Conservation (phyloP, 2,888 invertebrate genomes). For the Philereme transversata region DNA sequence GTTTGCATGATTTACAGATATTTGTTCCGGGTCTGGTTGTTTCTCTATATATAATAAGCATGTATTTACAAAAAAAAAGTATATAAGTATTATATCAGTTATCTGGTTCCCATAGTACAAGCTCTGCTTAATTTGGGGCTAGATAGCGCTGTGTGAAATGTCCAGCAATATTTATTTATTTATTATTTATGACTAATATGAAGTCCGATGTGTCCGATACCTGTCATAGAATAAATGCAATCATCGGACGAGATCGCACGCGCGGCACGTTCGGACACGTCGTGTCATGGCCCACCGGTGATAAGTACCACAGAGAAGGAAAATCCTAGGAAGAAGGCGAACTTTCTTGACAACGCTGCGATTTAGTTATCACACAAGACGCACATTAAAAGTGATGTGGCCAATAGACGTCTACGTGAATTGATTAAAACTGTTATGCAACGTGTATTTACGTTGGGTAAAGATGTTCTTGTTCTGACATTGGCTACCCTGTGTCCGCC, state of each 20-base stretch:
- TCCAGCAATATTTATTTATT: too few relatives aligned
- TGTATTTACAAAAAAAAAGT: too few relatives aligned
- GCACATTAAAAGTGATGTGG: conserved; percentile 53
- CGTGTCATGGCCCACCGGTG: conserved; percentile 47
- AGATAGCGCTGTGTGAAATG: too few relatives aligned
- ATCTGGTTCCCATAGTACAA: too few relatives aligned
- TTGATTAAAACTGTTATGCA: conserved; percentile 42
- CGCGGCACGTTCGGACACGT: conserved; percentile 52
- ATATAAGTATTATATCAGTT: too few relatives aligned
- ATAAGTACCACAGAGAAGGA: conserved; percentile 26
- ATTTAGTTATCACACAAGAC: conserved; percentile 31
- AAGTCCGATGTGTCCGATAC: conserved; percentile 28
- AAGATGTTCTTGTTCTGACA: background rate
- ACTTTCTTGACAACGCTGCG: too few relatives aligned
- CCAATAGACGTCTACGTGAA: conserved; percentile 47
- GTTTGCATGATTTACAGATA: too few relatives aligned
- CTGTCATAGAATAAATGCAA: conserved; percentile 58
- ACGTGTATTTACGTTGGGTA: too few relatives aligned
- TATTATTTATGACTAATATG: conserved; percentile 12
- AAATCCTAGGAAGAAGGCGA: conserved; percentile 1
- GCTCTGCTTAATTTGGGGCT: too few relatives aligned
- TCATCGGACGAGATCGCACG: conserved; percentile 47
- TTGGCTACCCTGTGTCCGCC: background rate
- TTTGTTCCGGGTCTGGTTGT: too few relatives aligned
- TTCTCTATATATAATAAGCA: too few relatives aligned